phyloP scores from a whole-genome alignment of 2,888 invertebrate species.

The Acronicta aceris region DNA sequence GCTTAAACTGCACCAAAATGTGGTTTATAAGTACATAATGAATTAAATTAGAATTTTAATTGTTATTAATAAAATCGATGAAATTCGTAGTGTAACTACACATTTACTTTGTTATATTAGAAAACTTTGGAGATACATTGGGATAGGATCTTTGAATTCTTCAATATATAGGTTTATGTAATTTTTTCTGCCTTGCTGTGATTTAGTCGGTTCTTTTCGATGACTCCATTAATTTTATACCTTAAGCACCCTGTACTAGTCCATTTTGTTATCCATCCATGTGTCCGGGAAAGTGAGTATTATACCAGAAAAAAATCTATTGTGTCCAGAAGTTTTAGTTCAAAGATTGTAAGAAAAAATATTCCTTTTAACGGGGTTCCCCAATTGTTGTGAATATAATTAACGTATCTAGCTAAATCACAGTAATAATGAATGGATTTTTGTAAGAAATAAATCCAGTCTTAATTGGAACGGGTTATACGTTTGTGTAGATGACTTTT shows the following conservation, averaged over 20 bases:
- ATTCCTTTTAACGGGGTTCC: background rate
- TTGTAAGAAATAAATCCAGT: background rate
- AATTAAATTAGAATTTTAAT: conserved; percentile 5
- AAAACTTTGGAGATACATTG: background rate
- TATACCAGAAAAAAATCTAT: no score
- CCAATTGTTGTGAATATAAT: background rate
- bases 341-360: no score
- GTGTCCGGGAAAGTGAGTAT: no score
- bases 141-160: conserved; percentile 5
- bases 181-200: background rate
- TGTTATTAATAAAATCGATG: conserved; percentile 24
- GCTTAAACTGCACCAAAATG: background rate
- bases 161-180: no score
- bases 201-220: background rate
- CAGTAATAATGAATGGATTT: no score
- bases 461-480: background rate
- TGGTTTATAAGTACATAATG: background rate
- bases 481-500: background rate
- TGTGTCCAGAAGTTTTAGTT: no score
- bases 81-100: conserved; percentile 50
- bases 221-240: no score
- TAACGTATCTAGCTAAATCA: background rate
- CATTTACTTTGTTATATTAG: conserved; percentile 8
- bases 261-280: background rate
- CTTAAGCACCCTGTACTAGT: no score